These are phyloP conservation scores for Paramacrobiotus metropolitanus DNA, from an alignment of 1,140 invertebrate species.

Conservation along the genomic window DNA sequence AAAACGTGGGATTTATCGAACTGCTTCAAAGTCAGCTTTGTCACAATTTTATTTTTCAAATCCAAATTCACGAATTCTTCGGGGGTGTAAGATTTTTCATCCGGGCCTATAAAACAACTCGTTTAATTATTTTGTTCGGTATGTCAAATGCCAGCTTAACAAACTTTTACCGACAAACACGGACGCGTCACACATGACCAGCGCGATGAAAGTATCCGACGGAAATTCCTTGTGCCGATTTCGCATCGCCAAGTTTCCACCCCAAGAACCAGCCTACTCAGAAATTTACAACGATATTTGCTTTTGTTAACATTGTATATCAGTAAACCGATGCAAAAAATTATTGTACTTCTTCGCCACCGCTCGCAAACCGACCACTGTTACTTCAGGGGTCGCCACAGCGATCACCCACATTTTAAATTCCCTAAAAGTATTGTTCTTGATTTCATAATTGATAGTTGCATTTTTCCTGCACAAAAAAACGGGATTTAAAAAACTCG, in stretches of 20 bases:
- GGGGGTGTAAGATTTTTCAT: background rate
- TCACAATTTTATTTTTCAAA: background rate
- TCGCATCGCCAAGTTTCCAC: constrained; percentile 54
- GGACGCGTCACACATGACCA: background rate
- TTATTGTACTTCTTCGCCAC: too few species aligned
- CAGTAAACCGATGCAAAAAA: background rate
- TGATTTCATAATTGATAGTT: too few species aligned
- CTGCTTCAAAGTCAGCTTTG: background rate
- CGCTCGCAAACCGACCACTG: too few species aligned
- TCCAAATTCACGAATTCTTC: background rate
- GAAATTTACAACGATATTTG: too few species aligned
- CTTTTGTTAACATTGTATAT: too few species aligned
- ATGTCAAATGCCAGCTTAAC: too few species aligned
- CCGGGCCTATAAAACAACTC: background rate
- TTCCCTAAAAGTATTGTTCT: too few species aligned
- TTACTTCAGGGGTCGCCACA: background rate
- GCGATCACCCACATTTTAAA: too few species aligned
- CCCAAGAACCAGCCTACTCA: constrained; percentile 37
- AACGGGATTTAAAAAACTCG: too few species aligned
- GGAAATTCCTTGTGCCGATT: constrained; percentile 40
- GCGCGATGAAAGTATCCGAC: constrained; percentile 28
- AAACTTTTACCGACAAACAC: background rate
- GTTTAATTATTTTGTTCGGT: too few species aligned
- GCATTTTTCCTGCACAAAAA: too few species aligned
- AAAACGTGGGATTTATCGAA: background rate